A percentile compares a stretch with the other conserved stretches of the same genome.
Evolutionary conservation across 2,888 invertebrate genomes (phyloP).

Genomic region (Zaprionus lineosus): DNA sequence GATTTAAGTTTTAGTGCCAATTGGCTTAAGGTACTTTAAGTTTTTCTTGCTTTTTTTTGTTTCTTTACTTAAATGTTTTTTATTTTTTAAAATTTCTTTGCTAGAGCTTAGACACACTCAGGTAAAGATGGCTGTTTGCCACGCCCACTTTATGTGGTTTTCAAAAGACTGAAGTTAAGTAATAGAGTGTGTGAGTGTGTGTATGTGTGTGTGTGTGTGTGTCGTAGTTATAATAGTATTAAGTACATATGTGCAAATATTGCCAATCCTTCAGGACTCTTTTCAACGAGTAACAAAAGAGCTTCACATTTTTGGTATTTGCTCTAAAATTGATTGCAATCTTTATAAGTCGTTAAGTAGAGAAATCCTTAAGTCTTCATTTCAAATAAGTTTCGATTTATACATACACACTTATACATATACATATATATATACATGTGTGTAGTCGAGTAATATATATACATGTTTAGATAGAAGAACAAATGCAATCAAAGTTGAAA

Average conservation of each 20-base stretch:
- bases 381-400: conserved; percentile 56
- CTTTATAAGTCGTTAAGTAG: conserved; percentile 70
- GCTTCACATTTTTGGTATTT: conserved; percentile 29
- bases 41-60: conserved; percentile 54
- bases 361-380: conserved; percentile 61
- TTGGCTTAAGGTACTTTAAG: conserved; percentile 83
- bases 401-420: too few relatives aligned
- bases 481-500: conserved; percentile 19
- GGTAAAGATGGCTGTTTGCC: conserved; percentile 25
- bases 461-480: too few relatives aligned
- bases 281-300: conserved; percentile 56
- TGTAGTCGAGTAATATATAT: conserved; percentile 29
- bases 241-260: conserved; percentile 66
- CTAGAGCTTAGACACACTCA: conserved; percentile 47
- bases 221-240: conserved; percentile 30
- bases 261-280: conserved; percentile 60
- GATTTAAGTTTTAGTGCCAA: conserved; percentile 81
- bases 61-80: too few relatives aligned
- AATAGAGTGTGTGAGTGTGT: conserved; percentile 18
- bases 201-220: conserved; percentile 27
- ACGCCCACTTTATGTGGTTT: conserved; percentile 28
- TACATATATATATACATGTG: too few relatives aligned
- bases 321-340: conserved; percentile 73
- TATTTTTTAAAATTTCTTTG: too few relatives aligned
- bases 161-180: conserved; percentile 32